Base-by-base conservation (phyloP, 1,140 invertebrate genomes). In the Globodera rostochiensis region DNA sequence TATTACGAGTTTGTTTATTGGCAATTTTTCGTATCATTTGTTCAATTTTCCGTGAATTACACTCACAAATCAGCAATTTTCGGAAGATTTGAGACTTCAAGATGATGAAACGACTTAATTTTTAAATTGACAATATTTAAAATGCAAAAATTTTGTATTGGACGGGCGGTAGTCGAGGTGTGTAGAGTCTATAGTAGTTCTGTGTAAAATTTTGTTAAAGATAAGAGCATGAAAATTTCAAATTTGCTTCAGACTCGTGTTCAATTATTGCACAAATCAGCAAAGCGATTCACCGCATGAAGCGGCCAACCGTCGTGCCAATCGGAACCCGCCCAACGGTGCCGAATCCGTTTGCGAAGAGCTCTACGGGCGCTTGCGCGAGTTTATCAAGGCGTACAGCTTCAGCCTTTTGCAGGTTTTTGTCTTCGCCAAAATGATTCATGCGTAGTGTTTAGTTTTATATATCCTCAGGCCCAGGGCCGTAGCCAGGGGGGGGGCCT, bases 311-410 rank as follows among this genome's bases (percentile, higher is more conserved):
- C 60, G 7, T 21, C 21, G n/a, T 13, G 15, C 50, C 15, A 7
- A 49, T 25, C 25, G 25, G 25, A 60, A 11, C 3, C 6, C 69
- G 45, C n/a, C 70, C 5, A 45, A 21, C 6, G 95, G 95, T 70
- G 96, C 96, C 73, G 96, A 98, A 88, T 93, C 98, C 88, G 96
- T 98, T 53, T 97, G 97, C 21, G 92, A 96, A 82, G 97, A 98
- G 90, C 91, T 99, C 9, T 99, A 98, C 91, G 96, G 97, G 91
- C 92, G 95, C 82, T 92, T 98, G 13, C 93, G 94, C 88, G 94
- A 97, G 25, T 98, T 97, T 91, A 91, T 99, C 7, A 93, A 94
- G 87, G 93, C 93, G 87, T 98, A 98, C 90, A 92, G 97, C 57
- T 92, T 94, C 71, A 93, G 92, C 87, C 91, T 83, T 13, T 49